Conservation (phyloP, 2,888 invertebrate species). For the Dascillus cervinus region DNA sequence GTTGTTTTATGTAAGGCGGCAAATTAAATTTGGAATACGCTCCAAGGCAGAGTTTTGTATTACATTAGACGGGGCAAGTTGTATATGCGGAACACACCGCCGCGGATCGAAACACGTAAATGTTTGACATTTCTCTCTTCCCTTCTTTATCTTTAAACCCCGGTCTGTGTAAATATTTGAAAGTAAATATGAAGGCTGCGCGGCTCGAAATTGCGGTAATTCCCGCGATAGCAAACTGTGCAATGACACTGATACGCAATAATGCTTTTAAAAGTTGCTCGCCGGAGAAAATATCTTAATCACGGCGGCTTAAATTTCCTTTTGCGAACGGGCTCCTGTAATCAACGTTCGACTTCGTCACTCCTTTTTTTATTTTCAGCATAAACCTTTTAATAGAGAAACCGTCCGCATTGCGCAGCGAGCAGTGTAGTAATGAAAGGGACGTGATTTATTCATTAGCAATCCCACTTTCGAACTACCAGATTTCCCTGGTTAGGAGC, state of each 20-base stretch:
- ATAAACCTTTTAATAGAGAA: slow-evolving; percentile 13
- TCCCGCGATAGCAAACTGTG: too few species aligned
- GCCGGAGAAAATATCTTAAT: too few species aligned
- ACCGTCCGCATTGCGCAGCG: slow-evolving; percentile 21
- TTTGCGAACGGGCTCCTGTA: too few species aligned
- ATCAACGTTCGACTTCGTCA: too few species aligned
- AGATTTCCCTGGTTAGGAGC: slow-evolving; percentile 26
- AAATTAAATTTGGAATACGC: slow-evolving; percentile 32
- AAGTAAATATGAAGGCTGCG: slow-evolving; percentile 16
- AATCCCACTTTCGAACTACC: slow-evolving; percentile 25
- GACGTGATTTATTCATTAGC: slow-evolving; percentile 28
- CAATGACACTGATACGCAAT: too few species aligned
- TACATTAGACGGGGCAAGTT: slow-evolving; percentile 12
- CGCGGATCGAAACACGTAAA: slow-evolving; percentile 8
- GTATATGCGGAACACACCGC: slow-evolving; percentile 7
- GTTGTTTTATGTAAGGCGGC: slow-evolving; percentile 33
- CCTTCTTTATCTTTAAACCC: slow-evolving; percentile 15
- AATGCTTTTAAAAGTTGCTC: too few species aligned
- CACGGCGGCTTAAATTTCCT: too few species aligned
- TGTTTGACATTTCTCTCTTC: slow-evolving; percentile 15
- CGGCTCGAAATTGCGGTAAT: too few species aligned
- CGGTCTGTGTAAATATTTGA: slow-evolving; percentile 17
- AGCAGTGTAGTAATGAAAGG: slow-evolving; percentile 25
- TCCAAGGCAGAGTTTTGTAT: slow-evolving; percentile 19
- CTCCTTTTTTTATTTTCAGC: too few species aligned